Base-by-base conservation (phyloP, 2,113 vertebrate species). In the Alectura lathami region DNA sequence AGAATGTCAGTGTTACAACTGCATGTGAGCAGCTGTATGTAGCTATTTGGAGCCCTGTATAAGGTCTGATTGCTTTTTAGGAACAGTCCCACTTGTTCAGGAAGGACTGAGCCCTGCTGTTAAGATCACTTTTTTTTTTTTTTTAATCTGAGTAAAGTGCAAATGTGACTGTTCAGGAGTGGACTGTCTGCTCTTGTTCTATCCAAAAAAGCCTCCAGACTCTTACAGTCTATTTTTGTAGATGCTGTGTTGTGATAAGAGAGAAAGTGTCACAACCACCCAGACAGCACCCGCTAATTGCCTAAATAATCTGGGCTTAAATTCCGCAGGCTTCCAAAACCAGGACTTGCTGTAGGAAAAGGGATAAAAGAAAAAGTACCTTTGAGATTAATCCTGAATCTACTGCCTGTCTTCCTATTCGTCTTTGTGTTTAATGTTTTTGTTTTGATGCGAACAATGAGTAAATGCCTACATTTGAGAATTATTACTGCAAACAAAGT, bases 271-370 rank as follows among this genome's bases (percentile, higher is more conserved):
- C 75, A 77, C 79, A 74, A 83, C 70, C 40, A 74, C 47, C 47
- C 68, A 88, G 88, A 30, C 84, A 81, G 60, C 84, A 91, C 75
- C 92, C 93, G 79, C 81, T 86, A 89, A 94, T 94, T 90, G 42
- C 80, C 83, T 56, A 48, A 95, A 73, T 92, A 93, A 88, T 81
- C 86, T 81, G 79, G 23, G 32, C 45, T 91, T 88, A 66, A 85
- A 72, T 88, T 84, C 59, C 83, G 48, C 62, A 92, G 40, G 15
- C 56, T 93, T 80, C 81, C 88, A 67, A 83, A 91, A 59, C 38
- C 63, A 89, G 66, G 73, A 78, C 9, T 72, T 79, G 13, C 17
- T 11, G 14, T 82, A 59, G 84, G 64, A 63, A 66, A 91, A 73
- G n/a, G 14, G 45, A 5, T 70, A 82, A 80, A 45, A 84, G 90